Conservation (phyloP, 2,888 invertebrate species). For the Dasysyrphus tricinctus region DNA sequence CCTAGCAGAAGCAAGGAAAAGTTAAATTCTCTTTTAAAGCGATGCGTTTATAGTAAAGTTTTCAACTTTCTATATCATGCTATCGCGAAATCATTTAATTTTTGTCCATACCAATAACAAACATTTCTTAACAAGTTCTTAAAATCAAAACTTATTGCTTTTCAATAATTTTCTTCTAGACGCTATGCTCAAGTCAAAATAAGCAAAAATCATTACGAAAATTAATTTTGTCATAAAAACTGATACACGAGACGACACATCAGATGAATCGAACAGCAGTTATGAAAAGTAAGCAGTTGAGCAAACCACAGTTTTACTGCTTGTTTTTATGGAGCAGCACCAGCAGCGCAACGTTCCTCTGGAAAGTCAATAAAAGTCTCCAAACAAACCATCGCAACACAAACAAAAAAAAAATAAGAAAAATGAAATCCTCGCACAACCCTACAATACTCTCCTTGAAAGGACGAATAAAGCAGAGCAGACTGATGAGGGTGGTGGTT, state of each 20-base stretch:
- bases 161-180: neutral
- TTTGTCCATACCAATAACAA: neutral
- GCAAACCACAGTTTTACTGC: slow-evolving; percentile 17
- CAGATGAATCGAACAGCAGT: slow-evolving; percentile 16
- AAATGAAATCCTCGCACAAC: slow-evolving; percentile 10
- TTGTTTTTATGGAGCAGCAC: slow-evolving; percentile 1
- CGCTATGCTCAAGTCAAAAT: neutral
- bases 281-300: slow-evolving; percentile 31
- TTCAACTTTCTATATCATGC: no score
- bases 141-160: neutral
- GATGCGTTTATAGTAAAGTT: no score
- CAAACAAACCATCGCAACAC: slow-evolving; percentile 17
- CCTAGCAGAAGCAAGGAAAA: no score
- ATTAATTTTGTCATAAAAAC: slow-evolving; percentile 19
- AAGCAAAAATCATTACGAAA: slow-evolving; percentile 12
- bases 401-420: slow-evolving; percentile 1
- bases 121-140: neutral
- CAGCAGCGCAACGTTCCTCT: neutral
- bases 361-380: slow-evolving; percentile 29
- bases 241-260: neutral
- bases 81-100: neutral
- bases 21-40: no score
- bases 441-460: slow-evolving; percentile 9
- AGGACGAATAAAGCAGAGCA: slow-evolving; percentile 8
- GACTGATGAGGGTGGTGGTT: neutral